Base-by-base conservation (phyloP, 2,797 vertebrate genomes). In the Atherinosoma microstoma region DNA sequence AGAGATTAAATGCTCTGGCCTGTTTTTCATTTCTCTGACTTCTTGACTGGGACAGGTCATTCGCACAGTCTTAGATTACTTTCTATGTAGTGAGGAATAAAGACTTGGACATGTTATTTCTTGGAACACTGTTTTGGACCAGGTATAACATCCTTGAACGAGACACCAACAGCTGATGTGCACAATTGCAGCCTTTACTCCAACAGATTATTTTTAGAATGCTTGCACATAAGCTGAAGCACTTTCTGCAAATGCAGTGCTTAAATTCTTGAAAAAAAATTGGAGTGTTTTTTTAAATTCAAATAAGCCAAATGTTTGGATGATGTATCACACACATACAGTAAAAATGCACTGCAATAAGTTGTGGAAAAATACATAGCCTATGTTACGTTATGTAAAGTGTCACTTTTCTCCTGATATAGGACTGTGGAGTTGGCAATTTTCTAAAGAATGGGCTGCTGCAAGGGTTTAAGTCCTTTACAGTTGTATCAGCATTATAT, bases 11-110 rank as follows among this genome's bases (percentile, higher is more conserved):
- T 87, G 70, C 67, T 64, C 83, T 56, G 80, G 88, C 75, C 90
- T 91, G 90, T 83, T 93, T 93, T 67, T 89, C 69, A 88, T 92
- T 91, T 88, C 66, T 73, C 69, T 65, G 65, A 76, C 82, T 91
- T 64, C 70, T 79, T 38, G 53, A 77, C 78, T 89, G 78, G 59
- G 75, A 71, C 29, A n/a, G 4, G 80, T 82, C 79, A 78, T 82
- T 88, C 77, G 62, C 62, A 58, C 78, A 8, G 67, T 79, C 62
- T 85, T 38, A 75, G 34, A 70, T 90, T 90, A 82, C 83, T 67
- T 82, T 70, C 64, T 68, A 67, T 59, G 58, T 71, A 84, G 82
- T 78, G 82, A 76, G 35, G 63, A 69, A 67, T 56, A 61, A 32
- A 74, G 67, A 70, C 64, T 67, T 47, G 35, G 75, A 71, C 45